Evolutionary conservation across 2,113 vertebrate genomes (phyloP).

Genomic region (Protobothrops flavoviridis): DNA sequence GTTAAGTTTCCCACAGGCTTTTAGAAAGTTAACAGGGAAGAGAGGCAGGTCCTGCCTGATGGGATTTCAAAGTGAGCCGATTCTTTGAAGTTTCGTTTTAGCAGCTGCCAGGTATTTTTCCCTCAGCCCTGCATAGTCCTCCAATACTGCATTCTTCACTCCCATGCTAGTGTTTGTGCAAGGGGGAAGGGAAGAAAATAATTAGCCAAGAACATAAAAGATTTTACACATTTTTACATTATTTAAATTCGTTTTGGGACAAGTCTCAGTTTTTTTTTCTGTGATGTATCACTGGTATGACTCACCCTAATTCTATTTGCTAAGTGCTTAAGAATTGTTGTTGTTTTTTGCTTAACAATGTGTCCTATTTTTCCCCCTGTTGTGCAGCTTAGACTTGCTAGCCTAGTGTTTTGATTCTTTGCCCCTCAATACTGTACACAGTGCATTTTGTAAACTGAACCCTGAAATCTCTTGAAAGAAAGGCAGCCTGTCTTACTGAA

Average conservation of each 20-base stretch:
- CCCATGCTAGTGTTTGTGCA: constrained; percentile 25
- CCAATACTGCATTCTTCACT: constrained; percentile 50
- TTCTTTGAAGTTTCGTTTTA: constrained; percentile 88
- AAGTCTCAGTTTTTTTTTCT: background rate
- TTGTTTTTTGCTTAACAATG: constrained; percentile 9
- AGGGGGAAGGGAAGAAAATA: constrained; percentile 34
- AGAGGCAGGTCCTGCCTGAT: constrained; percentile 71
- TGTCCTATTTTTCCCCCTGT: background rate
- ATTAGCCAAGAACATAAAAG: constrained; percentile 8
- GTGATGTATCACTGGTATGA: constrained; percentile 22
- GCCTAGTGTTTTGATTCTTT: constrained; percentile 6
- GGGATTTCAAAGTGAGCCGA: constrained; percentile 82
- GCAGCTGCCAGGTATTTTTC: constrained; percentile 88
- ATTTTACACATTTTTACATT: constrained; percentile 26
- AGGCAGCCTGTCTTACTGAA: background rate
- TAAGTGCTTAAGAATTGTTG: background rate
- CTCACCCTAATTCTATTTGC: background rate
- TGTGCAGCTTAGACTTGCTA: background rate
- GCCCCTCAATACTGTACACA: background rate
- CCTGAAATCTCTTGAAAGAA: background rate
- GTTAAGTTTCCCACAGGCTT: constrained; percentile 79
- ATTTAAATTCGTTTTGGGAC: constrained; percentile 41
- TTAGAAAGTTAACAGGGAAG: constrained; percentile 83
- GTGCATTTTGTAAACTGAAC: background rate
- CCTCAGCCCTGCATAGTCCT: constrained; percentile 74